These are phyloP conservation scores for Trichogramma evanescens DNA, from an alignment of 2,888 invertebrate species.

Conservation along the genomic window DNA sequence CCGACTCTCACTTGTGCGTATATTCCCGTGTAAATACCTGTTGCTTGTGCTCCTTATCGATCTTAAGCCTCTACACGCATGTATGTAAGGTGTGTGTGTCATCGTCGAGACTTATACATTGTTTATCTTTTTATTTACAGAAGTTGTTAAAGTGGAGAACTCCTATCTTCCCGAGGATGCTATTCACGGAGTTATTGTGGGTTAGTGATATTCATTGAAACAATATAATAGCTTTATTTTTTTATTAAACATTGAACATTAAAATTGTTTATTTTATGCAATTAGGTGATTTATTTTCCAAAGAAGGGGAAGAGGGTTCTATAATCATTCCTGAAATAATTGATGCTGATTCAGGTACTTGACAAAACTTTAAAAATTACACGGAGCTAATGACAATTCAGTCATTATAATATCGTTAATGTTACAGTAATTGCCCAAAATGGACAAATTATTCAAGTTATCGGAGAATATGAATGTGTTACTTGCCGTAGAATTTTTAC, in stretches of 20 bases:
- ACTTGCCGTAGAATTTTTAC: slow-evolving; percentile 42
- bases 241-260: neutral
- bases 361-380: neutral
- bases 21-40: slow-evolving; percentile 11
- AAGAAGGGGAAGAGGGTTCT: neutral
- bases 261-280: slow-evolving; percentile 1
- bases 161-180: slow-evolving; percentile 20
- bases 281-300: neutral
- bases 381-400: neutral
- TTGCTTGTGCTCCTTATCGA: slow-evolving; percentile 6
- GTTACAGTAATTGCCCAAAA: slow-evolving; percentile 31
- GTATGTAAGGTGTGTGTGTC: too few species aligned
- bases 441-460: slow-evolving; percentile 35
- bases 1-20: slow-evolving; percentile 1
- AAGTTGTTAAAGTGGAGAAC: slow-evolving; percentile 31
- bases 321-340: slow-evolving; percentile 22
- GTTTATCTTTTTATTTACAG: slow-evolving; percentile 27
- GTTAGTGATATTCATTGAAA: slow-evolving; percentile 5
- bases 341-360: slow-evolving; percentile 17
- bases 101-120: too few species aligned
- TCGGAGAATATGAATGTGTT: slow-evolving; percentile 41
- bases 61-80: too few species aligned
- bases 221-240: slow-evolving; percentile 4
- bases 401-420: slow-evolving; percentile 5
- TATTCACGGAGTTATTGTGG: slow-evolving; percentile 20